Evolutionary conservation across 2,888 invertebrate genomes (phyloP), one percentile per base, ranked within the genome.

Genomic region (Nymphalis c-album): DNA sequence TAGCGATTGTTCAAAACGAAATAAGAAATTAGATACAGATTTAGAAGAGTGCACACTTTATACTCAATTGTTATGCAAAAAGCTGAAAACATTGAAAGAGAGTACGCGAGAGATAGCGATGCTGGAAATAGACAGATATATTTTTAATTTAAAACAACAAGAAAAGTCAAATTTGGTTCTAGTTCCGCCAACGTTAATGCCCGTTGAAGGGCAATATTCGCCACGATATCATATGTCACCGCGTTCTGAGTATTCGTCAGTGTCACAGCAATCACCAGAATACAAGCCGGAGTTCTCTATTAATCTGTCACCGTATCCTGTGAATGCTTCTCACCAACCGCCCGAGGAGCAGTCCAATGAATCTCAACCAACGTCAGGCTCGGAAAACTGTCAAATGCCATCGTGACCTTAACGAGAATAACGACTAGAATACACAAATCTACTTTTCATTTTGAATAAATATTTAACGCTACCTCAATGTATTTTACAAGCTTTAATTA

Each of bases 111-210:
- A 57, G 18, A 57, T 57, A 10, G 57, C 57, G 1, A 57, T 57
- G 57, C 40, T 57, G 18, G 57, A 57, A 40, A 57, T 57, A 0
- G 57, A 57, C 8, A 57, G 57, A 40, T 57, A 57, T 57, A 57
- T 57, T 18, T 57, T 40, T 13, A 57, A 57, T 31, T 18, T 57
- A 40, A 57, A 57, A 35, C 57, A 57, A 40, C 57, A 57, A 17
- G 57, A 57, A 18, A 57, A 57, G 10, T 57, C 57, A 17, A 40
- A 57, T 18, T 18, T 57, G 40, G 18, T 18, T 18, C 57, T 40
- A 6, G 57, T 40, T n/a, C 35, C 57, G 7, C 57, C 57, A 10
- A 40, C 18, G 10, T 40, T 57, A 40, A 40, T 57, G 40, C 57
- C 57, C 13, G 10, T 57, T 18, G 57, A 26, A 31, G 35, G 40